Conservation (phyloP, 2,113 vertebrate species). For the Climacteris rufus region DNA sequence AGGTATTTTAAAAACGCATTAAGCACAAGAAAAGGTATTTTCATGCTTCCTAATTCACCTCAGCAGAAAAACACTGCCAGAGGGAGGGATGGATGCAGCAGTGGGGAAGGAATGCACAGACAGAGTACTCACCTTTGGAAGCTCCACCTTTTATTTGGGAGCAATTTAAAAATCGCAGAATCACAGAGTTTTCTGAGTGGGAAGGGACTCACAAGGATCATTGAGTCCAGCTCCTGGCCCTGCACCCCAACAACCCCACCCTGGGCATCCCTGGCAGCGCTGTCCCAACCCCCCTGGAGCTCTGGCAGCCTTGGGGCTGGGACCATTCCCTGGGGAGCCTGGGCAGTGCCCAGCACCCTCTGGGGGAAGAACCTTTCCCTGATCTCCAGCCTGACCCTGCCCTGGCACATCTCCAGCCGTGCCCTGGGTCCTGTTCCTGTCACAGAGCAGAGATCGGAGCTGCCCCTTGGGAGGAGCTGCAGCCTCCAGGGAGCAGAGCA, state of each 20-base stretch:
- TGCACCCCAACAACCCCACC: background rate
- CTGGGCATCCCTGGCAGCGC: rapidly evolving
- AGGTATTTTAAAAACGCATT: background rate
- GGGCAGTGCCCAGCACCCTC: background rate
- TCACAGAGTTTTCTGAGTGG: background rate
- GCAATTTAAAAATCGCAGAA: background rate
- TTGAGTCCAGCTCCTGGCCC: rapidly evolving
- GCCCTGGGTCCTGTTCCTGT: too few species aligned
- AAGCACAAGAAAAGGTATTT: background rate
- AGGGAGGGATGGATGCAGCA: background rate
- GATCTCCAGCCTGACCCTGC: background rate
- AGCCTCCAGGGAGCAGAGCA: background rate
- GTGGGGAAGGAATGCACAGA: background rate
- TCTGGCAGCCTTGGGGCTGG: background rate
- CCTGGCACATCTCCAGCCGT: background rate
- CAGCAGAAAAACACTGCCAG: background rate
- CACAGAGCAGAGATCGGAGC: too few species aligned
- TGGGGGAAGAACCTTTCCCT: background rate
- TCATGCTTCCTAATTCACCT: background rate
- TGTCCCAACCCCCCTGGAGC: background rate
- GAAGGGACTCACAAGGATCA: background rate
- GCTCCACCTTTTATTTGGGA: background rate
- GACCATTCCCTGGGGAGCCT: background rate
- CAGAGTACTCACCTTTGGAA: background rate
- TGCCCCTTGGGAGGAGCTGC: too few species aligned